phyloP scores from a whole-genome alignment of 2,888 invertebrate species.

The Ctenicera cuprea region DNA sequence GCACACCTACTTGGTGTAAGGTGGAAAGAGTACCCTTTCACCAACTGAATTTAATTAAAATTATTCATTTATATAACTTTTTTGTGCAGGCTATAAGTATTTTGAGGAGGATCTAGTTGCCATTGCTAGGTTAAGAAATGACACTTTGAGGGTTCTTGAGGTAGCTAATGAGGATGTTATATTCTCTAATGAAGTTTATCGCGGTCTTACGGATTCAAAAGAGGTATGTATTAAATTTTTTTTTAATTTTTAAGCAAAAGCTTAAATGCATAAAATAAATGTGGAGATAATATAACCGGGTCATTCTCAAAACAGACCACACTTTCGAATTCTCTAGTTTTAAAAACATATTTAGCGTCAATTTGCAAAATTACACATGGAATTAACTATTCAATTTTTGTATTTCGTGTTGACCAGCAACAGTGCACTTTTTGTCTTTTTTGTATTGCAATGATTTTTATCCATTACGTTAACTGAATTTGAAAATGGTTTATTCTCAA shows the following conservation, averaged over 20 bases:
- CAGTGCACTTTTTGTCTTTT: too few species aligned
- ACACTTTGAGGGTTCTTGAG: constrained; percentile 74
- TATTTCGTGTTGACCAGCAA: too few species aligned
- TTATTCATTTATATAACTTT: not conserved
- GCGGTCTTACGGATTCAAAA: constrained; percentile 53
- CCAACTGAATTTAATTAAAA: not conserved
- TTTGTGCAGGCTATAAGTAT: constrained; percentile 75
- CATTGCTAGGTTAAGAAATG: constrained; percentile 78
- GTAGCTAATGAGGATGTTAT: constrained; percentile 75
- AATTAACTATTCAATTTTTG: too few species aligned
- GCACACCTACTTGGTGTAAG: not conserved
- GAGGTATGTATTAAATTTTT: constrained; percentile 48
- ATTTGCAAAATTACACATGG: too few species aligned
- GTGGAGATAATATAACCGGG: too few species aligned
- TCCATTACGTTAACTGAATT: too few species aligned
- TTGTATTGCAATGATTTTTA: too few species aligned
- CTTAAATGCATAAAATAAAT: too few species aligned
- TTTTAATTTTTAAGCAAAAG: not conserved
- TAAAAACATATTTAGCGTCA: too few species aligned
- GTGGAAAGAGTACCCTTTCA: not conserved
- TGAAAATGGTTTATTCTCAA: too few species aligned
- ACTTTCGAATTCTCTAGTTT: too few species aligned
- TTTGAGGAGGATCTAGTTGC: constrained; percentile 79
- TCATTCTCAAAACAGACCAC: too few species aligned
- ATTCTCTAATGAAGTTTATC: constrained; percentile 57